Evolutionary conservation across 2,888 invertebrate species (phyloP), one percentile per base, ranked within the genome.

Genomic region (Drosophila borborema): DNA sequence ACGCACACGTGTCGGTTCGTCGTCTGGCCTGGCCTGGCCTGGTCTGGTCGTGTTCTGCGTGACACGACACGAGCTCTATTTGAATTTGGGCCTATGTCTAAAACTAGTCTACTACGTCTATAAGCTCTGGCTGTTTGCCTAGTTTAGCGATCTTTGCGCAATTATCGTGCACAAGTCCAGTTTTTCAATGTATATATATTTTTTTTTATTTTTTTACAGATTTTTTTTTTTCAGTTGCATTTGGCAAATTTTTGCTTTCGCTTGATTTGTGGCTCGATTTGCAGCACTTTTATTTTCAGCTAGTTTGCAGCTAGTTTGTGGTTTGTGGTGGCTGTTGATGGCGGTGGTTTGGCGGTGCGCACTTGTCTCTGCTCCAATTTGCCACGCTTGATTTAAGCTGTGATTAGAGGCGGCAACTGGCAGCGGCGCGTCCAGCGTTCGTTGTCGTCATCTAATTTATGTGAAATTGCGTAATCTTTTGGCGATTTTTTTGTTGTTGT

Each of bases 291-390:
- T 73, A 76, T 80, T 61, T 64, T 64, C 55, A 62, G 59, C 55
- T 55, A 41, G 55, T 55, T 55, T 41, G 55, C 55, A 31, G 55
- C 65, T 63, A 55, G 72, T 75, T 75, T 71, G 74, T 46, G 77
- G 75, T 77, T 77, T 58, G 49, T 18, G 41, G 59, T 58, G 43
- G 43, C 58, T 65, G 64, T 31, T 51, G 64, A 36, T 65, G 64
- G 45, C 9, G 40, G 48, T 38, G 40, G 60, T 59, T 38, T 40
- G 43, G 34, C 54, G 62, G 58, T 45, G 75, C 76, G 80, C 87
- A 86, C 89, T 86, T 86, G 89, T 84, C 69, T 76, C 83, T 89
- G 86, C 86, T 90, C 86, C 86, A 87, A 87, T 87, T 87, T 90
- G 90, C 80, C 83, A 87, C 80, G 90, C 90, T 87, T 87, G 86